Percentiles rank a stretch among this genome's conserved stretches.
phyloP scores from a whole-genome alignment of 2,888 invertebrate species.

The Tenthredo distinguenda region DNA sequence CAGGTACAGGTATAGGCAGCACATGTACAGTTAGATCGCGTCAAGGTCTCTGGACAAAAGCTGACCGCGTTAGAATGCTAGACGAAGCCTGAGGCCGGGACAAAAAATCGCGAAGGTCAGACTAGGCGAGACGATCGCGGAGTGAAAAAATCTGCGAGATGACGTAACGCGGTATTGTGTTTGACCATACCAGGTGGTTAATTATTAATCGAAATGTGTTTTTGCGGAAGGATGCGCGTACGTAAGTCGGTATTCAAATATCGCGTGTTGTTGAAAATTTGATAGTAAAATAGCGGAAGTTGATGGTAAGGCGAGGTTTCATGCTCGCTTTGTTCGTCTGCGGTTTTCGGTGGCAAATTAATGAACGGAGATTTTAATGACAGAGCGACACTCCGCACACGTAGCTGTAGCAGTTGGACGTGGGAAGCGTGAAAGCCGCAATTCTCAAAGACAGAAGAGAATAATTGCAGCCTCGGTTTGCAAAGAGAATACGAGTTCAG shows the following conservation, averaged over 20 bases:
- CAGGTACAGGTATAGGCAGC: neutral
- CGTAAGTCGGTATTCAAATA: neutral
- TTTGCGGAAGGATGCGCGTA: neutral
- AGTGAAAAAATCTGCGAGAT: neutral
- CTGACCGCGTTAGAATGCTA: slow-evolving; percentile 48
- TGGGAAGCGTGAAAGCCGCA: slow-evolving; percentile 33
- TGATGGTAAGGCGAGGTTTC: neutral
- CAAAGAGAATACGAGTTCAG: slow-evolving; percentile 2
- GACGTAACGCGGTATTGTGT: neutral
- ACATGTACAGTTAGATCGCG: slow-evolving; percentile 3
- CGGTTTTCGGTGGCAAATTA: neutral
- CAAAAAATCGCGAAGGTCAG: slow-evolving; percentile 26
- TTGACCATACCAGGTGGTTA: neutral
- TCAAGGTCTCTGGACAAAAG: slow-evolving; percentile 14
- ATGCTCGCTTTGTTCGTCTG: neutral
- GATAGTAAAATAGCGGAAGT: neutral
- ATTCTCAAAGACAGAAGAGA: slow-evolving; percentile 46
- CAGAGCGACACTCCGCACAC: slow-evolving; percentile 26
- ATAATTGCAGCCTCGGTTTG: slow-evolving; percentile 15
- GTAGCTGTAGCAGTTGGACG: slow-evolving; percentile 48
- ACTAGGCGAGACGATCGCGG: slow-evolving; percentile 27
- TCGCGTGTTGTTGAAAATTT: neutral
- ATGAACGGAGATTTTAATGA: slow-evolving; percentile 35
- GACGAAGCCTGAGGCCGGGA: slow-evolving; percentile 18
- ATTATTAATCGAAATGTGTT: neutral